Evolutionary conservation across 2,113 vertebrate genomes (phyloP).

Genomic region (Holacanthus passer): DNA sequence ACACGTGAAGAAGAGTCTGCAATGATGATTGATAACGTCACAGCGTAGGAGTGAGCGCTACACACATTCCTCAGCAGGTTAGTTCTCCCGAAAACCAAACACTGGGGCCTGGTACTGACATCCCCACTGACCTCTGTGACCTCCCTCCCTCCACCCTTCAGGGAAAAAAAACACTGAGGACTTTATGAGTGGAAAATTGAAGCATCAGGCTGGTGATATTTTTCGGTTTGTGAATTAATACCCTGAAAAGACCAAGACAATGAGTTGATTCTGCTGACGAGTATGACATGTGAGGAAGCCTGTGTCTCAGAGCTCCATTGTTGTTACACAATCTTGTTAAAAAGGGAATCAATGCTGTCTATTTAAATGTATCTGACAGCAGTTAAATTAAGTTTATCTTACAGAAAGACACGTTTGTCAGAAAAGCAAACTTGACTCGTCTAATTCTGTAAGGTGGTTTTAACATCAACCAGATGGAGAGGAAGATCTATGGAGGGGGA

Average conservation of each 20-base stretch:
- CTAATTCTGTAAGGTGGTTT: slow-evolving; percentile 19
- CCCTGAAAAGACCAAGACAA: background rate
- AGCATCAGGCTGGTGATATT: background rate
- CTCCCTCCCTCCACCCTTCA: slow-evolving; percentile 33
- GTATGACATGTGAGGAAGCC: no score
- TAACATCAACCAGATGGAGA: slow-evolving; percentile 67
- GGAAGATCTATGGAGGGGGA: slow-evolving; percentile 28
- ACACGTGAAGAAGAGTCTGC: background rate
- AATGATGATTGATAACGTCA: slow-evolving; percentile 43
- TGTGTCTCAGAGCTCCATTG: no score
- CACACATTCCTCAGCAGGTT: slow-evolving; percentile 70
- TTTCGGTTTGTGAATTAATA: background rate
- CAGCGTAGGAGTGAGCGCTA: slow-evolving; percentile 37
- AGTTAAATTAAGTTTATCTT: background rate
- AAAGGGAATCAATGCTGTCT: background rate
- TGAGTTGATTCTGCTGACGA: background rate
- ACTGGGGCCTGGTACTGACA: slow-evolving; percentile 72
- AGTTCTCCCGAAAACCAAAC: slow-evolving; percentile 38
- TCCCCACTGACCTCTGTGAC: slow-evolving; percentile 67
- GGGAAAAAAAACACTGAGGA: slow-evolving; percentile 31
- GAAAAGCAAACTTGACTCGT: slow-evolving; percentile 2
- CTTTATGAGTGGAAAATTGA: slow-evolving; percentile 1
- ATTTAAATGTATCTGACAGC: background rate
- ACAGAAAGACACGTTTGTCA: background rate
- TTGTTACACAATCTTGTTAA: background rate